Evolutionary conservation across 2,888 invertebrate species (phyloP).

Genomic region (Agrochola circellaris): DNA sequence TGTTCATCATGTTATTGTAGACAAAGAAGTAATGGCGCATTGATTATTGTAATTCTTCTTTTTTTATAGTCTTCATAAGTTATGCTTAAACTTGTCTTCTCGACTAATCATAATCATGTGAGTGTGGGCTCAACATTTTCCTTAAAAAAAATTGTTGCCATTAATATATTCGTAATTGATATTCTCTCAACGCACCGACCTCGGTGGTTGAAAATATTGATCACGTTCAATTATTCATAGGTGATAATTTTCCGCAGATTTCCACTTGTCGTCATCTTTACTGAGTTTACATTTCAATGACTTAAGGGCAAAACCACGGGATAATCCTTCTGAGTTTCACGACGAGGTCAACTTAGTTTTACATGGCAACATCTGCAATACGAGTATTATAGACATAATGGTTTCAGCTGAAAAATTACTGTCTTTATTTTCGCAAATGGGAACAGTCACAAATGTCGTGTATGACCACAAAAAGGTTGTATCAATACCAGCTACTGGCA

Average conservation of each 20-base stretch:
- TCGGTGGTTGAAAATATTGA: slow-evolving; percentile 47
- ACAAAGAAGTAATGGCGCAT: neutral
- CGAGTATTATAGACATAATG: neutral
- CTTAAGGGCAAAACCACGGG: slow-evolving; percentile 1
- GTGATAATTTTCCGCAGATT: slow-evolving; percentile 34
- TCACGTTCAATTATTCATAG: slow-evolving; percentile 40
- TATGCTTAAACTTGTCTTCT: neutral
- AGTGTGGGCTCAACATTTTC: slow-evolving; percentile 6
- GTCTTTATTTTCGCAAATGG: neutral
- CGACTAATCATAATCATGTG: neutral
- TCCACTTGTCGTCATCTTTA: slow-evolving; percentile 20
- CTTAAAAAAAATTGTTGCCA: slow-evolving; percentile 18
- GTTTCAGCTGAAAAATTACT: neutral
- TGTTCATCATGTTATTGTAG: neutral
- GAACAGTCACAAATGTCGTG: neutral
- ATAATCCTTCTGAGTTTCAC: slow-evolving; percentile 17
- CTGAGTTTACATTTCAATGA: slow-evolving; percentile 28
- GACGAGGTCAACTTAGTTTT: neutral
- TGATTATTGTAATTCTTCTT: neutral
- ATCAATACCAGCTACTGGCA: neutral
- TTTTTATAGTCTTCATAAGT: neutral
- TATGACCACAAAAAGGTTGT: neutral
- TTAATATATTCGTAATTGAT: slow-evolving; percentile 27
- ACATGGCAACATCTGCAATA: neutral
- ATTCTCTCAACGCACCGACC: slow-evolving; percentile 31